Base-by-base conservation (phyloP, 2,797 vertebrate species). In the Chelidonichthys spinosus region DNA sequence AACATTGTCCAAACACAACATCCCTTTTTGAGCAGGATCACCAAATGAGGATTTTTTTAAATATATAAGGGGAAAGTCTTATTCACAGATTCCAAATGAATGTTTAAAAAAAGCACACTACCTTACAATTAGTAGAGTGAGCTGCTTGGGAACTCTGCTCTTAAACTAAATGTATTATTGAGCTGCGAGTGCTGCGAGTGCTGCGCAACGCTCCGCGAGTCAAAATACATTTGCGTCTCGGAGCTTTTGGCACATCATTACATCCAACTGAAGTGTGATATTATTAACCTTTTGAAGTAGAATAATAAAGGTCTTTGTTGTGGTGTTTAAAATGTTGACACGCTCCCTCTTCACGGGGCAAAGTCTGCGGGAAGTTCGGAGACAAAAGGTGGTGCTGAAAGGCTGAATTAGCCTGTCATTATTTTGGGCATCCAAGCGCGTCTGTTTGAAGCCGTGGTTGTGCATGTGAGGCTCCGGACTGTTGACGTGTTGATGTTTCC, bases 371-470 rank as follows among this genome's bases (percentile, higher is more conserved):
- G 83, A 90, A 70, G 80, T 66, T 79, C 74, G 18, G 76, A 89
- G 83, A 94, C 89, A 91, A 94, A 93, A 88, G 88, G 63, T 60
- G 72, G 85, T 77, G 91, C 74, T 90, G 91, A 93, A 93, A 94
- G 85, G 77, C 69, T 82, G 85, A 93, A 93, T 89, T 90, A 88
- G 81, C 72, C 82, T 85, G 86, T 92, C 92, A 91, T 90, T 91
- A 91, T 90, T 25, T 89, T 85, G 81, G 85, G 75, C 76, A 90
- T 79, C 78, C 68, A 39, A 81, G 69, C 74, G 72, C 76, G 79
- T 79, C 83, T 82, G 79, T 78, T 83, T 87, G 76, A 89, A 87
- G 72, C 63, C 59, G 80, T 25, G 50, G 62, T 11, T 79, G 69
- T 64, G 75, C 65, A 76, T 54, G 77, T 52, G 74, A 54, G 63